A percentile compares a stretch with the other conserved stretches of the same genome.
Evolutionary conservation across 2,888 invertebrate species (phyloP).

Genomic region (Platycnemis pennipes): DNA sequence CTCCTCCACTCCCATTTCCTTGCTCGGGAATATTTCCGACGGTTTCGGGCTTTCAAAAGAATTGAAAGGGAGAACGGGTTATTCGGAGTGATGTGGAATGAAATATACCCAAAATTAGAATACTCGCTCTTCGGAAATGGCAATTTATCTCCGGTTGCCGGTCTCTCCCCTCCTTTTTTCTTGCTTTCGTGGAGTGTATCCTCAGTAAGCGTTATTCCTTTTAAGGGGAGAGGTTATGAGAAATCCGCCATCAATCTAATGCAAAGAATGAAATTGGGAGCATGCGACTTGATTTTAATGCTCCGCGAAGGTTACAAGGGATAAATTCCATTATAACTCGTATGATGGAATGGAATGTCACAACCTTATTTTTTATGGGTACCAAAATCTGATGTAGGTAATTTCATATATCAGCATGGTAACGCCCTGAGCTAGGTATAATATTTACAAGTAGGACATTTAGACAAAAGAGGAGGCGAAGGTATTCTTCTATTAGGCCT

Average conservation of each 20-base stretch:
- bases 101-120: conserved; percentile 32
- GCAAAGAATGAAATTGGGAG: not conserved
- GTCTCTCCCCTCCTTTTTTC: not conserved
- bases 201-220: not conserved
- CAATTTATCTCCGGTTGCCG: not conserved
- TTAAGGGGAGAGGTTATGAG: conserved; percentile 25
- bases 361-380: too few relatives aligned
- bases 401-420: too few relatives aligned
- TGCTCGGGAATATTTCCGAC: conserved; percentile 22
- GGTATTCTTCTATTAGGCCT: too few relatives aligned
- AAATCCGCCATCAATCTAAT: not conserved
- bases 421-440: too few relatives aligned
- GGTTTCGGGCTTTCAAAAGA: conserved; percentile 32
- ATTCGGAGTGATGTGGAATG: conserved; percentile 26
- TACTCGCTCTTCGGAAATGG: not conserved
- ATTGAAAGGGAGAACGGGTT: conserved; percentile 22
- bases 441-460: too few relatives aligned
- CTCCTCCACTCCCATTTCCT: not conserved
- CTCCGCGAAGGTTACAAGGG: too few relatives aligned
- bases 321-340: too few relatives aligned
- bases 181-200: not conserved
- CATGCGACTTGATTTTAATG: not conserved
- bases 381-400: too few relatives aligned
- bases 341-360: too few relatives aligned
- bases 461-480: too few relatives aligned